phyloP scores from a whole-genome alignment of 2,797 vertebrate species.

The Mus caroli region DNA sequence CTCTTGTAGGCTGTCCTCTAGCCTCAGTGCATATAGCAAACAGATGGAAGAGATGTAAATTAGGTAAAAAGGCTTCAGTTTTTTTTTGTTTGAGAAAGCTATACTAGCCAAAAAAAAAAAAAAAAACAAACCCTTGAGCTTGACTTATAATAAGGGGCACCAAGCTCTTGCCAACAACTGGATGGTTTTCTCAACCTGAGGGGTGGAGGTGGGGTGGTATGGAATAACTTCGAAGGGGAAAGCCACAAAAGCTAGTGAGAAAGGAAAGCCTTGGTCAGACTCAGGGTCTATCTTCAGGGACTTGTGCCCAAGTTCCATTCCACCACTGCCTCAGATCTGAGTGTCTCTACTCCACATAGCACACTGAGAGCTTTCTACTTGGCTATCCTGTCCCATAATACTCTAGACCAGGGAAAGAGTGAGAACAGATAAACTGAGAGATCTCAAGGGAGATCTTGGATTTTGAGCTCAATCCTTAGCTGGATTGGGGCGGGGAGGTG shows the following conservation, averaged over 20 bases:
- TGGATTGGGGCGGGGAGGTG: neutral
- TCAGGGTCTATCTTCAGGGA: neutral
- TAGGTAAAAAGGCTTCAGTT: neutral
- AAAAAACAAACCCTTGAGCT: neutral
- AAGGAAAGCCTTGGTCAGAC: neutral
- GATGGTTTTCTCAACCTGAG: neutral
- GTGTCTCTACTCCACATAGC: neutral
- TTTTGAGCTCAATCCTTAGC: neutral
- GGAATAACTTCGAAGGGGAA: neutral
- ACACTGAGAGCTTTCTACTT: slow-evolving; percentile 11
- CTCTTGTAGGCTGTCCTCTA: neutral
- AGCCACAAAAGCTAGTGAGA: neutral
- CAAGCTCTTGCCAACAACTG: neutral
- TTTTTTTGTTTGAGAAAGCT: neutral
- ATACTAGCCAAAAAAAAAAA: neutral
- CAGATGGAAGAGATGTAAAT: neutral
- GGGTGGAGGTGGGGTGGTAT: neutral
- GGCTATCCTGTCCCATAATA: neutral
- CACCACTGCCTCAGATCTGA: neutral
- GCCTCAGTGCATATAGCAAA: neutral
- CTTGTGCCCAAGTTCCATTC: neutral
- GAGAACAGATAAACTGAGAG: neutral
- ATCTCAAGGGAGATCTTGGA: neutral
- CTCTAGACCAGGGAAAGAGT: neutral
- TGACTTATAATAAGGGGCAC: neutral